Evolutionary conservation across 1,140 invertebrate species (phyloP).

Genomic region (Homarus americanus): DNA sequence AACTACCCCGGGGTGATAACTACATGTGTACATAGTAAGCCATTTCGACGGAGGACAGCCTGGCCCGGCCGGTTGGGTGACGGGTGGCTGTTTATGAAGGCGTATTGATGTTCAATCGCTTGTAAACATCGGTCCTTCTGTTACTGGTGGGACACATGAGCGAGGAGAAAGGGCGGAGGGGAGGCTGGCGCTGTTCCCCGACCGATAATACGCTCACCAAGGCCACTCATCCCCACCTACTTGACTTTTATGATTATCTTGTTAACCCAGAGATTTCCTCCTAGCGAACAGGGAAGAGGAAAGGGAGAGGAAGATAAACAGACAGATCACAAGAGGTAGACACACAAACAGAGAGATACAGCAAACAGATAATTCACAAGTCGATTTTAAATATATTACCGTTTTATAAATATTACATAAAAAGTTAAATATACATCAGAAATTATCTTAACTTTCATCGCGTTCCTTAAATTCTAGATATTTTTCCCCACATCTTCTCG

Average conservation of each 20-base stretch:
- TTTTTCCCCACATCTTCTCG: background rate
- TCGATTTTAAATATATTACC: too few species aligned
- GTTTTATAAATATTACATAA: too few species aligned
- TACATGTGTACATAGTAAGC: background rate
- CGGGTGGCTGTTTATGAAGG: constrained; percentile 52
- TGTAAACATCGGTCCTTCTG: constrained; percentile 68
- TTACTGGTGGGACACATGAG: constrained; percentile 20
- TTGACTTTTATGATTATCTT: constrained; percentile 40
- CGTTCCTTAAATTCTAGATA: background rate
- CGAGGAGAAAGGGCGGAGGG: background rate
- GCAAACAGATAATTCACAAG: too few species aligned
- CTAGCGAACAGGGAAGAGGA: background rate
- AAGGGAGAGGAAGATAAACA: background rate
- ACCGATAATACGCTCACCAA: constrained; percentile 12
- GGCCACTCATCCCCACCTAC: constrained; percentile 4
- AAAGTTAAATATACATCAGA: too few species aligned
- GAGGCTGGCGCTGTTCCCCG: background rate
- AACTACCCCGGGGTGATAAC: background rate
- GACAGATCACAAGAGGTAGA: background rate
- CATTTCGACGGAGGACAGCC: background rate
- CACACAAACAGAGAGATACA: background rate
- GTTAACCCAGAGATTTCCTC: constrained; percentile 29
- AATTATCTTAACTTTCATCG: background rate
- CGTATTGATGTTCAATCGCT: constrained; percentile 69
- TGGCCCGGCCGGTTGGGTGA: background rate